Evolutionary conservation across 2,113 vertebrate genomes (phyloP), one percentile per base, ranked within the genome.

Genomic region (Acrocephalus arundinaceus): DNA sequence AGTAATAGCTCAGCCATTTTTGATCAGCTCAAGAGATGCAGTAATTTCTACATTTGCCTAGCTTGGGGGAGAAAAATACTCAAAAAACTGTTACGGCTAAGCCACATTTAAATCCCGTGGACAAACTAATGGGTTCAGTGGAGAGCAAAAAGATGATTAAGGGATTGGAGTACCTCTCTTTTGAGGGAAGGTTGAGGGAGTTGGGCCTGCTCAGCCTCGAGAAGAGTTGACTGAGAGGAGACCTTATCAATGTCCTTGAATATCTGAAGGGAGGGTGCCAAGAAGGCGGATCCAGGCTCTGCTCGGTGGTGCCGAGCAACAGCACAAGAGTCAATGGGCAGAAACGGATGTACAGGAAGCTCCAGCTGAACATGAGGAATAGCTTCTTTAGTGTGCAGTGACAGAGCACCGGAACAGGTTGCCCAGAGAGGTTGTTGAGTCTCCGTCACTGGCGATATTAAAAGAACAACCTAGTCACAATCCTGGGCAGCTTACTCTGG

Each of bases 11-110:
- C 58, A 10, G 31, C 4, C 27, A 25, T 41, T 33, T 63, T 22
- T 16, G 4, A 43, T 52, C 0, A 68, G 21, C 30, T 20, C 15
- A 33, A 27, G 23, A 59, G 20, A 39, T 7, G 39, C 5, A 27
- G 3, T 6, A 13, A 39, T 11, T 41, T 33, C 14, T 9, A 16
- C 13, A 8, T 5, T 31, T 39, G 35, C 17, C 21, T 4, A 31
- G 24, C 2, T 10, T 1, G 11, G 17, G 3, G 7, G 21, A 30
- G 12, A 21, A 11, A 43, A 62, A 27, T 11, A 58, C 5, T 41
- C 3, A 30, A 62, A 39, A 72, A 16, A 5, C 3, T 4, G 3
- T 48, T 8, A 15, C 0, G 25, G 9, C 30, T 39, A 15, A 19
- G 6, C 9, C 35, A 13, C 4, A 48, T 20, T 30, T 52, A 37